These are phyloP conservation scores for Aplysina aerophoba DNA, from an alignment of 37 sponge, comb jelly and placozoan genomes.

Conservation along the genomic window DNA sequence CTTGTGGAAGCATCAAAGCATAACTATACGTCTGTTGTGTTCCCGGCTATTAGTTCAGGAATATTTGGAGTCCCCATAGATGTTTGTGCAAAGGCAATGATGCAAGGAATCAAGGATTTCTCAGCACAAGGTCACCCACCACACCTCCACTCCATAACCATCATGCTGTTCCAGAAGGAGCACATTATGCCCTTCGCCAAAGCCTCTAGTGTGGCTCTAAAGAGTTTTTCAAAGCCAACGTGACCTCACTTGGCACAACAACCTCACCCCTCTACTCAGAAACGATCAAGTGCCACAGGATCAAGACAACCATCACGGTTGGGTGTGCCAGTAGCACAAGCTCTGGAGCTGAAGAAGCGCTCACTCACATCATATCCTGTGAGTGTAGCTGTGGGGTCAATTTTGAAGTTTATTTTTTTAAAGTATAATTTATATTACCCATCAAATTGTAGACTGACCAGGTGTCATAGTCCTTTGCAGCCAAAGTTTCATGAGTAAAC, in stretches of 20 bases:
- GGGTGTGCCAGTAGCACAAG: background rate
- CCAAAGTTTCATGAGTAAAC: too few relatives aligned
- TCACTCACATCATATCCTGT: background rate
- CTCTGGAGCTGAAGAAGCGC: background rate
- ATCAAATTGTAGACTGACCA: too few relatives aligned
- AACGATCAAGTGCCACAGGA: background rate
- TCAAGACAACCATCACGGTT: background rate
- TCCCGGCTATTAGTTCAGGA: constrained; percentile 72
- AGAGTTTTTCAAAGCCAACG: background rate
- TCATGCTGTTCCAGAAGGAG: constrained; percentile 32
- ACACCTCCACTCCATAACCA: constrained; percentile 29
- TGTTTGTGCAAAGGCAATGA: constrained; percentile 42
- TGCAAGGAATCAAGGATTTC: constrained; percentile 39
- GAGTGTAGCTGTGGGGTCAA: too few relatives aligned
- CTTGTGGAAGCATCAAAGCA: constrained; percentile 21
- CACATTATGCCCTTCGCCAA: constrained; percentile 19
- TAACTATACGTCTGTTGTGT: constrained; percentile 45
- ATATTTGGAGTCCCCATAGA: constrained; percentile 66
- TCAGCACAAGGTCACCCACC: background rate
- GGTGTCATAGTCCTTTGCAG: too few relatives aligned
- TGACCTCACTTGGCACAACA: background rate
- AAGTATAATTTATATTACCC: too few relatives aligned
- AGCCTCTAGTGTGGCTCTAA: background rate
- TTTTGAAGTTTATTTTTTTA: background rate
- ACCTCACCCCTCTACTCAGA: too few relatives aligned